These are phyloP conservation scores for Limnodromus scolopaceus DNA, from an alignment of 2,797 vertebrate genomes.

Conservation along the genomic window DNA sequence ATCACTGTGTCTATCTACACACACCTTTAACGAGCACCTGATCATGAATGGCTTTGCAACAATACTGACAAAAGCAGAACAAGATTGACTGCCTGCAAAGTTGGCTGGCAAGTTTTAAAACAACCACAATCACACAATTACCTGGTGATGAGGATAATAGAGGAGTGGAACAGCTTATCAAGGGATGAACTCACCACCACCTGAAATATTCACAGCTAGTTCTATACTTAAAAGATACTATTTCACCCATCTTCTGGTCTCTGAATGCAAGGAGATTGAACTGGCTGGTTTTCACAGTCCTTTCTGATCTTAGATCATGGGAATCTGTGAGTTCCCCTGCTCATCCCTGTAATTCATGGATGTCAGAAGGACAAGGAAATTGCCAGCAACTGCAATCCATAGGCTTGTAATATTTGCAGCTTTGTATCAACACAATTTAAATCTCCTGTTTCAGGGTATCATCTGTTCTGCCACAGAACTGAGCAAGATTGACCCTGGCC, in stretches of 20 bases:
- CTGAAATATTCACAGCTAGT: background rate
- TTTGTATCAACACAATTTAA: background rate
- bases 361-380: background rate
- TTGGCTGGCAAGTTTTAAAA: background rate
- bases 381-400: background rate
- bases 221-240: background rate
- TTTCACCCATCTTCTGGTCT: background rate
- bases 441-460: background rate
- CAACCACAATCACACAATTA: background rate
- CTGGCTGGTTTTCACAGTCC: background rate
- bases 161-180: background rate
- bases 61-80: background rate
- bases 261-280: background rate
- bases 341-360: background rate
- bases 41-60: background rate
- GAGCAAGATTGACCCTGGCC: background rate
- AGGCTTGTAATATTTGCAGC: background rate
- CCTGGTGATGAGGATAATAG: background rate
- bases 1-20: background rate
- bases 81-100: background rate
- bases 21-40: background rate
- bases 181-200: background rate
- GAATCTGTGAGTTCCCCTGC: background rate
- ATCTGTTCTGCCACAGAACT: background rate
- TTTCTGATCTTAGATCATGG: background rate